Base-by-base conservation (phyloP, 2,113 vertebrate genomes). In the Hoplias malabaricus region DNA sequence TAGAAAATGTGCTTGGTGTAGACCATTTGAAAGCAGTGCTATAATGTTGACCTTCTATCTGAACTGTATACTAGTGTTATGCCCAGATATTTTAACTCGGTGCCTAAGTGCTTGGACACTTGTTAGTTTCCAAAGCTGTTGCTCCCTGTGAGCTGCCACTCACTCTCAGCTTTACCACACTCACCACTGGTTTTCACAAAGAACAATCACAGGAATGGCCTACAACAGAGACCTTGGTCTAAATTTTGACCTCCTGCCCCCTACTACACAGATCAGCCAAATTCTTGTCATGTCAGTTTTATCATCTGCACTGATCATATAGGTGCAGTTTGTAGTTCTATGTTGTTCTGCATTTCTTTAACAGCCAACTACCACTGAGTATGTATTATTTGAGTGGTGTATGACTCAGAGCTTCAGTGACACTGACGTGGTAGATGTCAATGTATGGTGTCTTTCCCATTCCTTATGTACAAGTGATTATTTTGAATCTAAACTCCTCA, bases 61-160 rank as follows among this genome's bases (percentile, higher is more conserved):
- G 19, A 4, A 7, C 67, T 69, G 16, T 34, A 53, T 71, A 9
- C 36, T 25, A 40, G 23, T 46, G 68, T 54, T 23, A 6, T 62
- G 12, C 57, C 29, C 57, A 62, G 57, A 19, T 62, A 31, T 21
- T 9, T 56, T 19, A 54, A 57, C 25, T 38, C 59, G 67, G 36
- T 70, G 84, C 79, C 84, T 81, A 87, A 87, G 89, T 89, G 89
- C 84, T 34, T 14, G 10, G 7, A 54, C 8, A 48, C 16, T 34
- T 81, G 48, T 9, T 72, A 78, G 59, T 67, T 80, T 61, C 62
- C 7, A 33, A 79, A 83, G 43, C 77, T 63, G 82, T 80, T 82
- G 56, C 34, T 71, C 74, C 84, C 33, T 83, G 82, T 80, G 83
- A 78, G 82, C 69, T 63, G 80, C 78, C 77, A 66, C 34, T 80